Evolutionary conservation across 2,113 vertebrate genomes (phyloP), one percentile per base, ranked within the genome.

Genomic region (Myotis yumanensis): DNA sequence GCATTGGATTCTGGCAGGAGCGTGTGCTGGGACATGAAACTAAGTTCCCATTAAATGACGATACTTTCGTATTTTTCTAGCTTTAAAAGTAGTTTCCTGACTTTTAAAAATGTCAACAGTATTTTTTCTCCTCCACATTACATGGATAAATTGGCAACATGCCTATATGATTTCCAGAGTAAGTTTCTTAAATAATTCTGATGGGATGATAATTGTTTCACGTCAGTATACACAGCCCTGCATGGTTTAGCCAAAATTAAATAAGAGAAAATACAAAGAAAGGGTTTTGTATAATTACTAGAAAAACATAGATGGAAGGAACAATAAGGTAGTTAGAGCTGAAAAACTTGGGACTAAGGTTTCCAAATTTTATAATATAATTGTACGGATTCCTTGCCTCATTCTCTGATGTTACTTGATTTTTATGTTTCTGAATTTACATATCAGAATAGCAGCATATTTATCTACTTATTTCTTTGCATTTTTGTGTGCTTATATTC

Each of bases 151-250:
- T 77, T 94, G 92, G 59, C 59, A 90, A 28, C 4, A 10, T 82
- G 76, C 52, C 40, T 46, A 17, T 73, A 9, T 77, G 52, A 77
- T 88, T 96, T 96, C 75, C 62, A 91, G 51, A 79, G 64, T 75
- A 91, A 3, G 40, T 90, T 94, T 93, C 79, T 84, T 80, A 90
- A 95, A 95, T 93, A 91, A 90, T 91, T 89, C 89, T 76, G 57
- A 94, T 84, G 66, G 37, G 72, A 87, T 93, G 77, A 32, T 93
- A 85, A 93, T 93, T 79, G 16, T 62, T 90, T 66, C 91, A 87
- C 32, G 20, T 64, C 37, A 85, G 64, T 79, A 35, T 75, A 25
- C 57, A 87, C 81, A 95, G 48, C 75, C 87, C 72, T 88, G 30
- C 11, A 69, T 18, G 46, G 40, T 82, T 88, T 75, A 73, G 94